Evolutionary conservation across 2,113 vertebrate species (phyloP).

Genomic region (Gymnobelideus leadbeateri): DNA sequence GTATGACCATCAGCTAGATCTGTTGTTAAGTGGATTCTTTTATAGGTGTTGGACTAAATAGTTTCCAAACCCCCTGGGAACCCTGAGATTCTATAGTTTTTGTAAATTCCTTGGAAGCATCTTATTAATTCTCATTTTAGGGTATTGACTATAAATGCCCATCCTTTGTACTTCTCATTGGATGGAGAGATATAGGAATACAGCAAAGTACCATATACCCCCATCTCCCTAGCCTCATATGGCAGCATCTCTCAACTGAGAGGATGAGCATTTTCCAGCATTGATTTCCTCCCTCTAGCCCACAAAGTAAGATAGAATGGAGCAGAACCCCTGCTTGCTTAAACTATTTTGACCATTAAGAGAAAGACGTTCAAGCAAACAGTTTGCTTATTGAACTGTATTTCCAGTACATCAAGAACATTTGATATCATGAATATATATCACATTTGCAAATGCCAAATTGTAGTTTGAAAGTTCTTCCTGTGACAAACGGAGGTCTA

Average conservation of each 20-base stretch:
- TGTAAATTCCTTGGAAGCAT: background rate
- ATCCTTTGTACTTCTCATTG: background rate
- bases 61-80: background rate
- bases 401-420: background rate
- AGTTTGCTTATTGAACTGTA: background rate
- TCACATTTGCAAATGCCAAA: background rate
- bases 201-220: background rate
- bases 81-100: background rate
- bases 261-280: background rate
- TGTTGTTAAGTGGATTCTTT: background rate
- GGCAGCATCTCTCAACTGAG: background rate
- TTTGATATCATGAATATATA: background rate
- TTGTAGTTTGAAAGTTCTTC: background rate
- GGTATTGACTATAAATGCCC: background rate
- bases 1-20: background rate
- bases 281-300: background rate
- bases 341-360: background rate
- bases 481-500: background rate
- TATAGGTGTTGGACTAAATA: background rate
- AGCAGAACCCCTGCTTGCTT: background rate
- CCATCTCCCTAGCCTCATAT: background rate
- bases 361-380: background rate
- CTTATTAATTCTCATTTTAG: background rate
- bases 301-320: background rate
- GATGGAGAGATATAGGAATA: background rate